Conservation (phyloP, 1,140 invertebrate genomes). For the Platorchestia sp. region DNA sequence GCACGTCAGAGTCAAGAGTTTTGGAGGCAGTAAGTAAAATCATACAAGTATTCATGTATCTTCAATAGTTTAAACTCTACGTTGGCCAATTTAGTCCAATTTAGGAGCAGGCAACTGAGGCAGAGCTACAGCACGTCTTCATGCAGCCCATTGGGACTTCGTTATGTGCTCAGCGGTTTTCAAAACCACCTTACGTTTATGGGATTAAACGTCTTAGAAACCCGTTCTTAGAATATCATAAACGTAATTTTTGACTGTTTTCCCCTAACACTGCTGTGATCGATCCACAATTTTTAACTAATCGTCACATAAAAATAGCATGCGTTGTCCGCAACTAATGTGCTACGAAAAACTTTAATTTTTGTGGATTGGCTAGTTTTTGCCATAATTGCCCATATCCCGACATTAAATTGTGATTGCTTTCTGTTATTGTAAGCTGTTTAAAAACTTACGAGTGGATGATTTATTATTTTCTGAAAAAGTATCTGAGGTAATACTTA, state of each 20-base stretch:
- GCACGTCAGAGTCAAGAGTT: background rate
- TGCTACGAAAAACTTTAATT: background rate
- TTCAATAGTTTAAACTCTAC: background rate
- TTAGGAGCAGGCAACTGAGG: background rate
- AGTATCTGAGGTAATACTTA: too few relatives aligned
- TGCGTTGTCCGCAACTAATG: background rate
- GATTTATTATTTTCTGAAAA: too few relatives aligned
- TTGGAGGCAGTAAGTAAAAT: background rate
- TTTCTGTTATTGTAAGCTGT: background rate
- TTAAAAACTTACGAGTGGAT: too few relatives aligned
- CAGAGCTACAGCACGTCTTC: background rate
- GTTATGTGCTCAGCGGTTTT: background rate
- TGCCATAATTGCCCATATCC: background rate
- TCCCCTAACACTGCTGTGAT: background rate
- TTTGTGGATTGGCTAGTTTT: background rate
- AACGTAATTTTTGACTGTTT: background rate
- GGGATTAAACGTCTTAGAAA: background rate
- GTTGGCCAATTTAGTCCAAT: background rate
- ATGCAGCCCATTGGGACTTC: background rate
- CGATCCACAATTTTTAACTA: background rate
- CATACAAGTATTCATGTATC: background rate
- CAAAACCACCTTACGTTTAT: background rate
- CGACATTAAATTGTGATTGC: background rate
- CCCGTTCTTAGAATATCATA: background rate
- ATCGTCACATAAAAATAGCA: background rate